phyloP scores from a whole-genome alignment of 2,888 invertebrate genomes.

The Agrotis ipsilon region DNA sequence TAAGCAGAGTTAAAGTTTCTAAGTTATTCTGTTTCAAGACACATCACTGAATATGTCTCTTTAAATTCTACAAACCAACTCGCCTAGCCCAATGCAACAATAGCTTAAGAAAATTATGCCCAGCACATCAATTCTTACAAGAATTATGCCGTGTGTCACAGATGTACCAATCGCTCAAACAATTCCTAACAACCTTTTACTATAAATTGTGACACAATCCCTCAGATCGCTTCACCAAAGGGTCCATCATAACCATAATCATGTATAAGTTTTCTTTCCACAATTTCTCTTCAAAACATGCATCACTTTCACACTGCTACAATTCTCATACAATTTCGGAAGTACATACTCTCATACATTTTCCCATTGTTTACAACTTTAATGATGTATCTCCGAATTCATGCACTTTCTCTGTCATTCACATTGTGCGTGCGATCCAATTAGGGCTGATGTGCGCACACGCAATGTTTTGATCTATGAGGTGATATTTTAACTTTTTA shows the following conservation, averaged over 20 bases:
- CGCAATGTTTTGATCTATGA: slow-evolving; percentile 21
- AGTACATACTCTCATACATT: slow-evolving; percentile 6
- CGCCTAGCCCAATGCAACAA: too few species aligned
- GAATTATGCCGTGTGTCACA: too few species aligned
- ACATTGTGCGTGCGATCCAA: slow-evolving; percentile 30
- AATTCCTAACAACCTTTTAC: background rate
- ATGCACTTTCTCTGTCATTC: slow-evolving; percentile 57
- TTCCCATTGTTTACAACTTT: slow-evolving; percentile 56
- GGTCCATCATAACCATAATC: background rate
- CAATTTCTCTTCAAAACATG: slow-evolving; percentile 22
- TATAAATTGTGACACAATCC: background rate
- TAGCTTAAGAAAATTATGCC: too few species aligned
- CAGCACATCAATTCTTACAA: too few species aligned
- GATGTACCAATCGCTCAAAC: too few species aligned
- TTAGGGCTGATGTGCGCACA: slow-evolving; percentile 29
- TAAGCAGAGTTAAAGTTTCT: too few species aligned
- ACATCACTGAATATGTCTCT: too few species aligned
- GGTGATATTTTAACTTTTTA: background rate
- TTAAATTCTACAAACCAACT: too few species aligned
- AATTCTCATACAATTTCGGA: slow-evolving; percentile 43
- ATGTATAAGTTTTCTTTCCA: too few species aligned
- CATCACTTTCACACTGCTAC: slow-evolving; percentile 43
- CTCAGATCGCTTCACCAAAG: too few species aligned
- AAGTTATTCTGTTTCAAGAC: too few species aligned
- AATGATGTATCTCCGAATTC: slow-evolving; percentile 52